phyloP scores from a whole-genome alignment of 1,140 invertebrate genomes.

The Latrodectus geometricus region DNA sequence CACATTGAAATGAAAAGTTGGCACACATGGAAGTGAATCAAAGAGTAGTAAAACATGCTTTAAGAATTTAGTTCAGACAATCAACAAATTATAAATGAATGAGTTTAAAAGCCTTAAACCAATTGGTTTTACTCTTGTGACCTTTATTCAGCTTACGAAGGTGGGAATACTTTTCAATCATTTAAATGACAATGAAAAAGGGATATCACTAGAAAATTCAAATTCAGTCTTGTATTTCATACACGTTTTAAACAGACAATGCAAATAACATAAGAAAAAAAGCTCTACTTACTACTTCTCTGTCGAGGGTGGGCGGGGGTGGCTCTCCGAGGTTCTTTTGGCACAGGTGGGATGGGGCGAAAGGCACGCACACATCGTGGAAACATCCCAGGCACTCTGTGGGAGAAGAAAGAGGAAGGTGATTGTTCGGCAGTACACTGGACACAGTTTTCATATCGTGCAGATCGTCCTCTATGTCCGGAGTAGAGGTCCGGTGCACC shows the following conservation, averaged over 20 bases:
- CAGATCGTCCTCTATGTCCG: neutral
- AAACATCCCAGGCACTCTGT: constrained; percentile 78
- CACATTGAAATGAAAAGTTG: no score
- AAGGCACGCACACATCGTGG: constrained; percentile 75
- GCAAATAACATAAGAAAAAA: neutral
- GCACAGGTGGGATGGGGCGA: constrained; percentile 70
- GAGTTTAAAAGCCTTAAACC: no score
- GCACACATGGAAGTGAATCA: no score
- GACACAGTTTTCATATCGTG: neutral
- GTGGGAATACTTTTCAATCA: no score
- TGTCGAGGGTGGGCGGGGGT: constrained; percentile 72
- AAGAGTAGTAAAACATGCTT: no score
- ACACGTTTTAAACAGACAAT: neutral
- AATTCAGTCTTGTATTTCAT: no score
- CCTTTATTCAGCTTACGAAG: no score
- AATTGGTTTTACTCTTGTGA: no score
- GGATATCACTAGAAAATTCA: no score
- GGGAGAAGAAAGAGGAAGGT: constrained; percentile 22
- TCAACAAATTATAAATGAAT: no score
- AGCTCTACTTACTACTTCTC: constrained; percentile 71
- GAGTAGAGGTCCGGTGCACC: neutral
- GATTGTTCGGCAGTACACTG: neutral
- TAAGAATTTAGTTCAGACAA: no score
- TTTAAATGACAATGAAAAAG: no score
- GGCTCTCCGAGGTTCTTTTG: constrained; percentile 69